Conservation (phyloP, 2,888 invertebrate species). For the Anaspis maculata region DNA sequence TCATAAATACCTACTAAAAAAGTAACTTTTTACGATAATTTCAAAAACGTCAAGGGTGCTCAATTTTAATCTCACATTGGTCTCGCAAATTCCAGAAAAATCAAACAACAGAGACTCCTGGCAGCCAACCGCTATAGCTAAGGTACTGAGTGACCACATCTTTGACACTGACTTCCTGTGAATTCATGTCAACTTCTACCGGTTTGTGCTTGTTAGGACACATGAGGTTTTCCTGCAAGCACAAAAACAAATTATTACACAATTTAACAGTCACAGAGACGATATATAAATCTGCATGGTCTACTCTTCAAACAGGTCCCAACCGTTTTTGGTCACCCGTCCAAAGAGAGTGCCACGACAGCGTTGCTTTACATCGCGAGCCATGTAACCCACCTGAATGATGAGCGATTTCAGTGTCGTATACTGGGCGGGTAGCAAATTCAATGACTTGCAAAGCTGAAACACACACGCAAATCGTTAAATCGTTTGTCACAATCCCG, state of each 20-base stretch:
- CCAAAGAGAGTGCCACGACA: no score
- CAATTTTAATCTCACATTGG: no score
- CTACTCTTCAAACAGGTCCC: no score
- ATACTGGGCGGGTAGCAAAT: conserved; percentile 80
- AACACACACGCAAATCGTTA: conserved; percentile 20
- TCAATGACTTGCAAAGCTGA: conserved; percentile 67
- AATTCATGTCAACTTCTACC: conserved; percentile 19
- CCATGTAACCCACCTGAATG: conserved; percentile 47
- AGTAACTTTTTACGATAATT: no score
- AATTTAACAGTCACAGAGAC: conserved; percentile 3
- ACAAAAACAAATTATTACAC: conserved; percentile 5
- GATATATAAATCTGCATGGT: no score
- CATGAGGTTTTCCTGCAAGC: conserved; percentile 32
- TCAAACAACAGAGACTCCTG: conserved; percentile 28
- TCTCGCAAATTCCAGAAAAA: no score
- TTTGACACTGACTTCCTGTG: conserved; percentile 26
- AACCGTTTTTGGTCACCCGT: no score
- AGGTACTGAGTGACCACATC: conserved; percentile 36
- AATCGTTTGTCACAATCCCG: neutral
- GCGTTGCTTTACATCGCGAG: no score
- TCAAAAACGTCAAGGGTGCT: no score
- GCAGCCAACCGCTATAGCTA: conserved; percentile 35
- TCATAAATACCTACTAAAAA: no score
- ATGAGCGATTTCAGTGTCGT: conserved; percentile 81
- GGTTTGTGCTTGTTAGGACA: conserved; percentile 26